These are phyloP conservation scores for Apamea sordens DNA, from an alignment of 2,888 invertebrate genomes.

Conservation along the genomic window DNA sequence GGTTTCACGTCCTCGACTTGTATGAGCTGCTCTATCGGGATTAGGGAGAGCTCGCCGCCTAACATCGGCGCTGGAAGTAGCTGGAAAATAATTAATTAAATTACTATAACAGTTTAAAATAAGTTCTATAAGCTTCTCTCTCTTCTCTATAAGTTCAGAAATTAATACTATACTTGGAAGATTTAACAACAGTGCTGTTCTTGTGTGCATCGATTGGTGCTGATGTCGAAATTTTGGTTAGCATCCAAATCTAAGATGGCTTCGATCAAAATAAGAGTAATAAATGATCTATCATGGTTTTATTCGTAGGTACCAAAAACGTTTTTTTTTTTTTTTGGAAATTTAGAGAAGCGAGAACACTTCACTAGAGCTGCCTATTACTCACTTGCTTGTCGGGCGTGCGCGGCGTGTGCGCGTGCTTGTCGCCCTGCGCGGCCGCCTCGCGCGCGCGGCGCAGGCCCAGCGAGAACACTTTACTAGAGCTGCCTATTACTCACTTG, in stretches of 20 bases:
- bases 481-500: slow-evolving; percentile 87
- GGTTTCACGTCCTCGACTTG: slow-evolving; percentile 92
- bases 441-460: slow-evolving; percentile 95
- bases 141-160: neutral
- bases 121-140: neutral
- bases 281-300: neutral
- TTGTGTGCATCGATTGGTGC: neutral
- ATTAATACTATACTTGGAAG: neutral
- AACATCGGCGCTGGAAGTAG: slow-evolving; percentile 92
- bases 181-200: too few relatives aligned
- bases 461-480: slow-evolving; percentile 95
- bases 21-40: slow-evolving; percentile 95
- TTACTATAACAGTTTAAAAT: neutral
- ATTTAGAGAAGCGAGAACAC: too few relatives aligned
- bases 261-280: neutral
- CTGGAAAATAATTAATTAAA: slow-evolving; percentile 76
- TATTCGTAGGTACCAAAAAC: too few relatives aligned
- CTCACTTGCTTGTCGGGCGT: slow-evolving; percentile 56
- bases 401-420: slow-evolving; percentile 60
- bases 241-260: neutral
- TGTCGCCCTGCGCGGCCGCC: slow-evolving; percentile 90
- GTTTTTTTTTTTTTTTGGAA: too few relatives aligned
- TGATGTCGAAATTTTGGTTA: neutral
- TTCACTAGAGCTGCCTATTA: neutral
- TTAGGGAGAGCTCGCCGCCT: slow-evolving; percentile 95